These are phyloP conservation scores for Machaerirhynchus nigripectus DNA, from an alignment of 2,113 vertebrate genomes.

Conservation along the genomic window DNA sequence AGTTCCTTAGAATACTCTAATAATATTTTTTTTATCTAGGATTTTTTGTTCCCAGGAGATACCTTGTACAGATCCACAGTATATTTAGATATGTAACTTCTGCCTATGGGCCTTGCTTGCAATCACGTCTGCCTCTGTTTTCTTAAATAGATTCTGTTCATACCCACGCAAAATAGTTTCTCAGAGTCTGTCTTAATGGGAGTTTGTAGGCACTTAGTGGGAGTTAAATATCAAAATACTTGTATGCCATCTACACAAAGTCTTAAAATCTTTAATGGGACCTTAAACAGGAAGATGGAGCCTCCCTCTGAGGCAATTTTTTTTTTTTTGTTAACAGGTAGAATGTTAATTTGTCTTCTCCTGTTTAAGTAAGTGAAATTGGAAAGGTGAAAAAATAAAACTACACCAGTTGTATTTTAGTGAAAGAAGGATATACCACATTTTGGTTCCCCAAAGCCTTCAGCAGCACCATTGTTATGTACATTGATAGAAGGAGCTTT, in stretches of 20 bases:
- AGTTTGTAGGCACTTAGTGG: not conserved
- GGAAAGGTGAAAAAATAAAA: fast-evolving
- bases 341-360: not conserved
- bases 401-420: not conserved
- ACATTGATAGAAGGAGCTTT: not conserved
- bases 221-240: not conserved
- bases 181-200: not conserved
- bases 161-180: not conserved
- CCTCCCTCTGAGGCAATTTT: not conserved
- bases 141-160: not conserved
- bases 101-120: not conserved
- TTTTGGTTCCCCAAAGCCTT: not conserved
- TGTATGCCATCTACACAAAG: not conserved
- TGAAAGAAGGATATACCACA: not conserved
- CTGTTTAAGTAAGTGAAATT: not conserved
- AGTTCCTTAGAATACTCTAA: not conserved
- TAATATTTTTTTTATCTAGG: not conserved
- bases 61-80: not conserved
- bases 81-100: not conserved
- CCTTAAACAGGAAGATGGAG: not conserved
- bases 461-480: not conserved
- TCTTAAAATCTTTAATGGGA: not conserved
- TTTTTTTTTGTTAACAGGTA: not conserved
- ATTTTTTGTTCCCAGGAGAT: not conserved
- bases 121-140: not conserved